Evolutionary conservation across 2,113 vertebrate species (phyloP), one percentile per base, ranked within the genome.

Genomic region (Dipodomys ordii): DNA sequence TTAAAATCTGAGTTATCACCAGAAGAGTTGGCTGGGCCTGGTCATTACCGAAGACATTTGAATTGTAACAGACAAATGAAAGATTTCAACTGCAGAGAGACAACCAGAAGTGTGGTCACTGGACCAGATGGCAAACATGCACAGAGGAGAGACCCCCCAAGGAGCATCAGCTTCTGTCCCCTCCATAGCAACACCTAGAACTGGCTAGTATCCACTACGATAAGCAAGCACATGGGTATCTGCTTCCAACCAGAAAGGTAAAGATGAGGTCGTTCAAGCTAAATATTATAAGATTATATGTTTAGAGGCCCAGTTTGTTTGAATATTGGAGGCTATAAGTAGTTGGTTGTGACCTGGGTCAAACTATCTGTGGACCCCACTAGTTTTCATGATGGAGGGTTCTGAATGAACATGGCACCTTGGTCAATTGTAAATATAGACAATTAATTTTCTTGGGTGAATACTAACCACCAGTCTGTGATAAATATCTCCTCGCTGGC

Each of bases 401-500:
- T 49, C 49, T 49, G 53, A 57, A 57, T 16, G 12, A 57, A 18
- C 53, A 57, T 57, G 11, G 15, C 2, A 57, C 53, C 53, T 57
- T 57, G 53, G 53, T 57, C 13, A 18, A 11, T 18, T 57, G 15
- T 57, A 57, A 57, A 57, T 57, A 57, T 57, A 57, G 53, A 57
- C 15, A 57, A 13, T 57, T 90, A 18, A 13, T 57, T 90, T 87
- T 94, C 74, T 46, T 0, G 1, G 1, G 16, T 1, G 82, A 93
- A 96, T 97, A 99, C 99, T 35, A 97, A 99, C 99, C 99, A 99
- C 99, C 99, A 99, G 94, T 99, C 99, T 2, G 99, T 99, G 98
- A 99, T 99, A 97, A 99, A 99, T 96, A 99, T 99, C 92, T 99
- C 99, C 84, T 99, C 99, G 83, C 98, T 98, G 9, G 99, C 99